phyloP scores from a whole-genome alignment of 2,797 vertebrate species.

The Denticeps clupeoides region DNA sequence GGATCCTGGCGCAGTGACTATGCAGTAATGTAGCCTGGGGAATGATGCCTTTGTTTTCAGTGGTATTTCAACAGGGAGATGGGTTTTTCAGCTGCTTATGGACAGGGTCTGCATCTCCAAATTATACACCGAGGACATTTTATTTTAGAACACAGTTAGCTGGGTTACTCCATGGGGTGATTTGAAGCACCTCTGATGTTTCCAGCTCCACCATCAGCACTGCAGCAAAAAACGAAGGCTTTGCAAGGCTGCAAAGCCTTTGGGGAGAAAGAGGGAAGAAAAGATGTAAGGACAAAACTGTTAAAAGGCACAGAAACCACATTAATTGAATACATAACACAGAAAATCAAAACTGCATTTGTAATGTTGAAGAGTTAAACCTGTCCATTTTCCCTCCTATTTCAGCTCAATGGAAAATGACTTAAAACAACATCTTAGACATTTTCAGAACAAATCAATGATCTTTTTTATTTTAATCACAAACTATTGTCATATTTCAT shows the following conservation, averaged over 20 bases:
- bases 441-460: no score
- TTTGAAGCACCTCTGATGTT: slow-evolving; percentile 45
- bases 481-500: no score
- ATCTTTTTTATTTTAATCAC: no score
- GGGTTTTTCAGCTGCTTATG: slow-evolving; percentile 30
- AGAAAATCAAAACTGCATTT: no score
- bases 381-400: no score
- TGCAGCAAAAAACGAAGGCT: slow-evolving; percentile 47
- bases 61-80: slow-evolving; percentile 27
- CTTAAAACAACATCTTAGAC: no score
- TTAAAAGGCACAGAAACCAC: background rate
- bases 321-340: background rate
- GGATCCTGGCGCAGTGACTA: slow-evolving; percentile 61
- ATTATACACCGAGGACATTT: slow-evolving; percentile 46
- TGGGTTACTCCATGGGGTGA: slow-evolving; percentile 18
- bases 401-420: no score
- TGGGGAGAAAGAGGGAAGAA: slow-evolving; percentile 49
- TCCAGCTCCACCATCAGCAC: slow-evolving; percentile 36
- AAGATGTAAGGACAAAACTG: slow-evolving; percentile 19
- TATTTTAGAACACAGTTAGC: slow-evolving; percentile 37
- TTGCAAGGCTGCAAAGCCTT: slow-evolving; percentile 34
- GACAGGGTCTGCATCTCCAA: slow-evolving; percentile 41
- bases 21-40: slow-evolving; percentile 52
- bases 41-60: slow-evolving; percentile 52
- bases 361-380: no score